phyloP scores from a whole-genome alignment of 2,797 vertebrate species.

The Melanogrammus aeglefinus region DNA sequence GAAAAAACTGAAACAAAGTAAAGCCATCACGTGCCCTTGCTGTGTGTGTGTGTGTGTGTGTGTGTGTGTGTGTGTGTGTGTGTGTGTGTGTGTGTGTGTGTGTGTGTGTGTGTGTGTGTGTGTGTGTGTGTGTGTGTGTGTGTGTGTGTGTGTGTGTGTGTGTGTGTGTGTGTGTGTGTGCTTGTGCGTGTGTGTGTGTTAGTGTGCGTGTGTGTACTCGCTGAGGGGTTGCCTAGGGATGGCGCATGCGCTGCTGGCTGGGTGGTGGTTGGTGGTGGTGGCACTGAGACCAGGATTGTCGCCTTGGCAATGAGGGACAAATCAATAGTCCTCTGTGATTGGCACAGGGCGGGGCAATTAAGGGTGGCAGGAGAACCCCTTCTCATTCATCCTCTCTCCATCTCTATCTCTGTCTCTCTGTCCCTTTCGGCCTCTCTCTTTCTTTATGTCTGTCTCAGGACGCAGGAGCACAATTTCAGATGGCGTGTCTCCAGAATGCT shows the following conservation, averaged over 20 bases:
- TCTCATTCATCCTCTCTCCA: constrained; percentile 26
- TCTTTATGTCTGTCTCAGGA: constrained; percentile 48
- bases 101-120: constrained; percentile 17
- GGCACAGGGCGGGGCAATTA: constrained; percentile 34
- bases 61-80: too few relatives aligned
- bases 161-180: constrained; percentile 29
- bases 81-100: constrained; percentile 8
- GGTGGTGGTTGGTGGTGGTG: constrained; percentile 50
- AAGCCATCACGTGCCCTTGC: constrained; percentile 54
- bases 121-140: constrained; percentile 24
- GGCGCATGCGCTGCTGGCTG: constrained; percentile 41
- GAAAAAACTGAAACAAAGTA: constrained; percentile 33
- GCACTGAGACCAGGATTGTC: constrained; percentile 53
- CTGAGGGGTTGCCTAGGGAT: constrained; percentile 74
- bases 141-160: too few relatives aligned
- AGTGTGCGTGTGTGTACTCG: constrained; percentile 31
- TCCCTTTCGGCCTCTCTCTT: background rate
- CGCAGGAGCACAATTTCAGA: constrained; percentile 48
- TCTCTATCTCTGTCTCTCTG: constrained; percentile 39
- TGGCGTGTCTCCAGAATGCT: constrained; percentile 41
- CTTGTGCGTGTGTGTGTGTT: too few relatives aligned
- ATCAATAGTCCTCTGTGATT: constrained; percentile 66
- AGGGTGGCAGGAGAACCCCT: constrained; percentile 46
- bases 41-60: constrained; percentile 30
- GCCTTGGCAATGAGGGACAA: constrained; percentile 44